A percentile compares a stretch with the other conserved stretches of the same genome.
phyloP scores from a whole-genome alignment of 2,113 vertebrate genomes.

The Microtus oregoni region DNA sequence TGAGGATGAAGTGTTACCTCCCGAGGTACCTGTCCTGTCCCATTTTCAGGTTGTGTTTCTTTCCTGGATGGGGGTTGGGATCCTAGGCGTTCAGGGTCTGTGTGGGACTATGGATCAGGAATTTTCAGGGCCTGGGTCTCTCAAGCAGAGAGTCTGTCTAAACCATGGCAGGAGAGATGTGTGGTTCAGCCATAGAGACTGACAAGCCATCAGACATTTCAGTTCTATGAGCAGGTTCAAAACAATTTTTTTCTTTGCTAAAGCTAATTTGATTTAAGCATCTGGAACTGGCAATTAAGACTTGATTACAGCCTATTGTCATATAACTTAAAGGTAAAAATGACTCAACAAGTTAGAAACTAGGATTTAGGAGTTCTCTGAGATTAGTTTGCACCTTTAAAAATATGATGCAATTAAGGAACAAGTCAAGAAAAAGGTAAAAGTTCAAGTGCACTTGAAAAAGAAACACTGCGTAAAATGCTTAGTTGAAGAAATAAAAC shows the following conservation, averaged over 20 bases:
- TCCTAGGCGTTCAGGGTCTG: too few species aligned
- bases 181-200: neutral
- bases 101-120: too few species aligned
- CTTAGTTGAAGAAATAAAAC: conserved; percentile 15
- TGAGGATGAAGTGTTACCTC: too few species aligned
- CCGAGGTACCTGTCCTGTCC: too few species aligned
- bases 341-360: conserved; percentile 44
- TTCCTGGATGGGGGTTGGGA: too few species aligned
- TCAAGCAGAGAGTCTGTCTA: neutral
- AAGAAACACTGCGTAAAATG: conserved; percentile 26
- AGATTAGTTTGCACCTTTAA: neutral
- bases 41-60: too few species aligned
- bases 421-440: neutral
- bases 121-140: too few species aligned
- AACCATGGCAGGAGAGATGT: neutral
- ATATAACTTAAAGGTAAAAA: conserved; percentile 50
- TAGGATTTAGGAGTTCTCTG: conserved; percentile 3
- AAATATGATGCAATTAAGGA: conserved; percentile 7
- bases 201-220: neutral
- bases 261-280: conserved; percentile 53
- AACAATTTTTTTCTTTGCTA: conserved; percentile 28
- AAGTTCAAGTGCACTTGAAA: conserved; percentile 6
- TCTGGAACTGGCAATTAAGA: neutral
- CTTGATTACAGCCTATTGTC: neutral
- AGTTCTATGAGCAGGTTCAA: conserved; percentile 9